Base-by-base conservation (phyloP, 2,113 vertebrate species). In the Sceloporus undulatus region DNA sequence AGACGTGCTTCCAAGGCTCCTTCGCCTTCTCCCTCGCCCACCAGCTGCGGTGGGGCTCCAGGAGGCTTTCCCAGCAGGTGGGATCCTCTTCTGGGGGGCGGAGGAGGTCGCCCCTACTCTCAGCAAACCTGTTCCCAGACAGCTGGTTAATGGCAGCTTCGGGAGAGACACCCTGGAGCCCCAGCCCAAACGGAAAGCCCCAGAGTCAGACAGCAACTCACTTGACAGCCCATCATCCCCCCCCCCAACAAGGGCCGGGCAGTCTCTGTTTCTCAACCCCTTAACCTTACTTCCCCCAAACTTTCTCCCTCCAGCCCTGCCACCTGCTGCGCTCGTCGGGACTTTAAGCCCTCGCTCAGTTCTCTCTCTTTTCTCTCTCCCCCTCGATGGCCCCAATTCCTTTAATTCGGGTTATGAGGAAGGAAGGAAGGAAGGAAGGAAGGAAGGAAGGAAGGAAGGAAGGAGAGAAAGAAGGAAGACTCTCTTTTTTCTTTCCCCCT, bases 231-330 rank as follows among this genome's bases (percentile, higher is more conserved):
- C 65, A 52, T 70, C 70, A 48, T 83, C 1, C 9, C 48, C 25
- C 40, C 13, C 52, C 14, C 27, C 11, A 48, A 4, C 79, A 81
- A 91, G 95, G 89, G 90, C 84, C 86, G 94, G 93, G 85, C 95
- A 95, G 96, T 95, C 93, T 95, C 94, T 97, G 93, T 89, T 91
- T 95, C 75, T 70, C 81, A 56, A 23, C 74, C 62, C 73, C 81
- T 18, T 2, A 78, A 84, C n/a, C 68, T 78, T 93, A 95, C 94
- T 93, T 96, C 97, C 95, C 95, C 97, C 97, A 97, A 95, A 97
- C 96, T 96, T 96, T 95, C 94, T 97, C 97, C 97, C 97, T 96
- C 96, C 97, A 96, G 96, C 96, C 96, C 94, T 94, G 38, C 48
- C 90, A 23, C 77, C 87, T 0, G 16, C 84, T 86, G 74, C 8